Base-by-base conservation (phyloP, 2,888 invertebrate genomes). In the Sinelater perroti region DNA sequence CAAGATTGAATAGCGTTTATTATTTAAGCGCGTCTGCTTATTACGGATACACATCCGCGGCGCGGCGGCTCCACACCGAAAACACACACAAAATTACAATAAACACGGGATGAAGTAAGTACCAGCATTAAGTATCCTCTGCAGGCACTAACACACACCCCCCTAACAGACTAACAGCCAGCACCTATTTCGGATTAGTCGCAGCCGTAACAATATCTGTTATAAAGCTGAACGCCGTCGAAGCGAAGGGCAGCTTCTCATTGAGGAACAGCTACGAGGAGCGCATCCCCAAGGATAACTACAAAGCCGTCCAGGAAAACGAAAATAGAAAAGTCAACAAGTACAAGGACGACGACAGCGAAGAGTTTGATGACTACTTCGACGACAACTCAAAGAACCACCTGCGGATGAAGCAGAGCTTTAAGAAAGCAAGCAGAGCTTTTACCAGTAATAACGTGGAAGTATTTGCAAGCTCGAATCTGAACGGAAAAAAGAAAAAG, bases 1-100 rank as follows among this genome's bases (percentile, higher is more conserved):
- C 26, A 40, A 40, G 24, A 40, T 40, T 40, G 26, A 40, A 40
- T 18, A 36, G 16, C 16, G 36, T 13, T 36, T 13, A 36, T 36
- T 36, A 36, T 13, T 36, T 36, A 36, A 36, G n/a, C 5, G 1
- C 1, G 10, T 5, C 5, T 18, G 3, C 8, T 11, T 14, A 36
- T 36, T 36, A 18, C n/a, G n/a, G 18, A 1, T n/a, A 17, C 1
- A 36, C 10, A 33, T 33, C 33, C 2, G n/a, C 8, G 7, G 33
- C 10, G 31, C 31, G 14, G 31, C n/a, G n/a, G n/a, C n/a, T n/a
- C n/a, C n/a, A n/a, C n/a, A n/a, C 2, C 14, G 33, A 8, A 14
- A 6, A 1, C 2, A 7, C 10, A 6, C 8, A 33, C 3, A 33
- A 33, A 11, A 11, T 33, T 33, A 3, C 14, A 8, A 3, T 16